Percentiles rank a stretch among this genome's conserved stretches.
Evolutionary conservation across 2,888 invertebrate genomes (phyloP).

Genomic region (Mactromeris polynyma): DNA sequence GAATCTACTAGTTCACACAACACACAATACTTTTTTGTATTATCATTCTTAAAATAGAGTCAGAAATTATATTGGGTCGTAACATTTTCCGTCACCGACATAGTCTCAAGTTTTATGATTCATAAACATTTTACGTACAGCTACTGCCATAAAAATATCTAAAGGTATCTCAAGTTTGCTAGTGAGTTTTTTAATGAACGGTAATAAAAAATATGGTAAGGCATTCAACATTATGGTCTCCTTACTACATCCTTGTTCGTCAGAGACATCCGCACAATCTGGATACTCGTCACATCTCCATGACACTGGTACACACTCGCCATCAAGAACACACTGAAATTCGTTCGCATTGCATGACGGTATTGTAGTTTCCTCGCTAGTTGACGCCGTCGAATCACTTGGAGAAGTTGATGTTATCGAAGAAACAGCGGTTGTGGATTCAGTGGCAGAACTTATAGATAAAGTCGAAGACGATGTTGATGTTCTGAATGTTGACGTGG

Average conservation of each 20-base stretch:
- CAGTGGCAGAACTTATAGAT: neutral
- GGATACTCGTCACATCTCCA: constrained; percentile 50
- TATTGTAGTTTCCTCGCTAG: neutral
- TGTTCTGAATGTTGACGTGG: neutral
- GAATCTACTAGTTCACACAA: too few species aligned
- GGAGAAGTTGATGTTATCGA: neutral
- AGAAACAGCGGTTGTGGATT: neutral
- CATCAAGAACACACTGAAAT: constrained; percentile 41
- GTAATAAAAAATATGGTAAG: neutral
- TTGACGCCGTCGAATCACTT: neutral
- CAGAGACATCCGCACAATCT: constrained; percentile 43
- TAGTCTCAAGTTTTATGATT: neutral
- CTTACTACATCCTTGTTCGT: constrained; percentile 50
- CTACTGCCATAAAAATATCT: too few species aligned
- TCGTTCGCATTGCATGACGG: constrained; percentile 10
- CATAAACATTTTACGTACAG: neutral
- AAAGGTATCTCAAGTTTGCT: too few species aligned
- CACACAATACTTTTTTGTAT: too few species aligned
- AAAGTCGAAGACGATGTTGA: neutral
- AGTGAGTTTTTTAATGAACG: neutral
- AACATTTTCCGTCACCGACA: neutral
- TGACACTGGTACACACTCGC: constrained; percentile 17
- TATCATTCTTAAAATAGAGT: neutral
- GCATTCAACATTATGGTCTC: neutral
- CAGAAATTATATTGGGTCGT: too few species aligned